Conservation (phyloP, 2,113 vertebrate genomes). For the Daboia siamensis region DNA sequence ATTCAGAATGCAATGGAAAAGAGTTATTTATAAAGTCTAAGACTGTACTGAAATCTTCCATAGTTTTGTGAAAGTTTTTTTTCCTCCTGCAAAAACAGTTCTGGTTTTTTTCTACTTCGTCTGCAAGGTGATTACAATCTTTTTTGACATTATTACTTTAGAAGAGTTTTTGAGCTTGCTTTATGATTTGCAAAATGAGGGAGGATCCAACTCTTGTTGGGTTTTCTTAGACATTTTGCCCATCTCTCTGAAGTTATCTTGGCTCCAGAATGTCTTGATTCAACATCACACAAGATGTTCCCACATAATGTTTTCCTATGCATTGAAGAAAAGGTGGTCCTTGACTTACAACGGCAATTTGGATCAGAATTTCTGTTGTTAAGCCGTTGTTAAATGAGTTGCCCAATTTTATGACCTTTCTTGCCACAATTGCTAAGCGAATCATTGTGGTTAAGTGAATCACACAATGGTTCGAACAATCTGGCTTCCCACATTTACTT, state of each 20-base stretch:
- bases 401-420: neutral
- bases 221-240: neutral
- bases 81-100: neutral
- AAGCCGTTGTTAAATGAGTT: neutral
- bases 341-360: neutral
- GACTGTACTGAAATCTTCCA: neutral
- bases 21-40: neutral
- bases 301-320: neutral
- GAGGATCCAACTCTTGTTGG: neutral
- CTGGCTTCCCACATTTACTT: too few relatives aligned
- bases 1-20: neutral
- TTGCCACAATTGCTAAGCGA: neutral
- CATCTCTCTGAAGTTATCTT: neutral
- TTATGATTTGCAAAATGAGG: neutral
- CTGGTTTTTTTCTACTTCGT: neutral
- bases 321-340: neutral
- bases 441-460: neutral
- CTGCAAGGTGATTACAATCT: neutral
- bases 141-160: neutral
- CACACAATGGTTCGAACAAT: neutral
- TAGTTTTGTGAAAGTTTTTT: neutral
- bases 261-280: neutral
- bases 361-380: neutral
- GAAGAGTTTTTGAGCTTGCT: neutral
- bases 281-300: neutral